These are phyloP conservation scores for Drosophila arawakana DNA, from an alignment of 1,140 invertebrate species.

Conservation along the genomic window DNA sequence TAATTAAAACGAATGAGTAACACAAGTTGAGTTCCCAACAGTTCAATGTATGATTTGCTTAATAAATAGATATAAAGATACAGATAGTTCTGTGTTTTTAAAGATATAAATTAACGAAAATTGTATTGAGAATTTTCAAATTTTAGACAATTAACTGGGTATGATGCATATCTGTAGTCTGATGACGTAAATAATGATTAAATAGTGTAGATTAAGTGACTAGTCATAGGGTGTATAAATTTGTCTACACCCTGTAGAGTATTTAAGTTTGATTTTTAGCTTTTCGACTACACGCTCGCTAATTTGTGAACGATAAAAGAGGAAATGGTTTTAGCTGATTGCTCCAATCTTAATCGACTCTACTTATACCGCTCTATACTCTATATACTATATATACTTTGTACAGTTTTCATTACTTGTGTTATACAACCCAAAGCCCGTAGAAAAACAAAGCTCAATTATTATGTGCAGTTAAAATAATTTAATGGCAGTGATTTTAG, in stretches of 20 bases:
- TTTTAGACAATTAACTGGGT: constrained; percentile 5
- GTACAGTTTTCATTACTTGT: background rate
- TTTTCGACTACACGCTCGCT: constrained; percentile 26
- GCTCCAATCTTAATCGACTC: constrained; percentile 10
- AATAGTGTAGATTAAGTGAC: background rate
- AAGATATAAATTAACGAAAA: constrained; percentile 4
- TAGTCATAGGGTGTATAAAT: constrained; percentile 1
- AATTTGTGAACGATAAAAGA: constrained; percentile 39
- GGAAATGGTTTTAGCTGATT: constrained; percentile 39
- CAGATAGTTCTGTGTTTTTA: background rate
- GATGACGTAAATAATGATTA: constrained; percentile 20
- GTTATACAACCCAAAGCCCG: constrained; percentile 18
- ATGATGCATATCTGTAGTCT: background rate
- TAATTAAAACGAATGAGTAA: constrained; percentile 8
- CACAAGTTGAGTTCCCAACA: background rate
- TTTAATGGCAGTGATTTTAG: constrained; percentile 12
- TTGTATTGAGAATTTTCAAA: constrained; percentile 2
- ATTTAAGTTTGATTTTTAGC: too few species aligned
- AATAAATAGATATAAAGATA: too few species aligned
- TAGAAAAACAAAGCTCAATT: constrained; percentile 8
- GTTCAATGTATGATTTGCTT: background rate
- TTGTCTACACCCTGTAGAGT: background rate
- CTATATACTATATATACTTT: background rate
- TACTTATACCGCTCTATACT: background rate
- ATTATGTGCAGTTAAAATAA: constrained; percentile 33